Percentiles rank a stretch among this genome's conserved stretches.
Conservation (phyloP, 2,113 vertebrate species). For the Saccopteryx leptura region DNA sequence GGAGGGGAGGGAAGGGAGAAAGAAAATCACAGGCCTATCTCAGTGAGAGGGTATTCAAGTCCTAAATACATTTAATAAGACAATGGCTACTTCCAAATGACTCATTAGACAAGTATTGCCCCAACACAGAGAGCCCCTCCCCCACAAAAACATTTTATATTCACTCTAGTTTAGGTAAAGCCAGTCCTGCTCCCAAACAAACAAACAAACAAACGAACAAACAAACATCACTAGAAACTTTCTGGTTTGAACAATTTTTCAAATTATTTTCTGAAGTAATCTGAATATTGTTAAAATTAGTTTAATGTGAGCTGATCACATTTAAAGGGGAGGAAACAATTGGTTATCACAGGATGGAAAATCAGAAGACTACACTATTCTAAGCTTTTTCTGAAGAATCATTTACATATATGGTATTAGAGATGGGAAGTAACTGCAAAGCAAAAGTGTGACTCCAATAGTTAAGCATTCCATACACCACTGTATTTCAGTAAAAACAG, state of each 20-base stretch:
- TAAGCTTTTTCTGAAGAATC: conserved; percentile 51
- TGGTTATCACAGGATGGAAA: conserved; percentile 31
- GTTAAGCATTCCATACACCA: conserved; percentile 12
- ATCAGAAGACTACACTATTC: conserved; percentile 30
- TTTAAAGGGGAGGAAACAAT: conserved; percentile 12
- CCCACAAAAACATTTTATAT: not conserved
- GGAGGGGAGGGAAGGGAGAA: not conserved
- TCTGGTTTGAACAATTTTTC: not conserved
- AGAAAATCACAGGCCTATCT: not conserved
- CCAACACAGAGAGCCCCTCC: not conserved
- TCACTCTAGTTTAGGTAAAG: not conserved
- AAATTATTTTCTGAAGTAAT: conserved; percentile 52
- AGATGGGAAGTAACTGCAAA: conserved; percentile 38
- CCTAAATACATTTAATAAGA: not conserved
- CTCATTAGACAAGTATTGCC: not conserved
- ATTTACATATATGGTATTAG: not conserved
- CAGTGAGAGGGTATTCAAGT: not conserved
- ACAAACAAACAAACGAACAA: conserved; percentile 34
- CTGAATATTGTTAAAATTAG: conserved; percentile 44
- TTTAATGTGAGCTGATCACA: not conserved
- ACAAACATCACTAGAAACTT: not conserved
- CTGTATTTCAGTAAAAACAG: conserved; percentile 16
- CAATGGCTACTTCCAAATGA: not conserved
- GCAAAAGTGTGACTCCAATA: conserved; percentile 35
- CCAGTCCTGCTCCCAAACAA: not conserved